Evolutionary conservation across 2,888 invertebrate species (phyloP).

Genomic region (Oxytorus armatus): DNA sequence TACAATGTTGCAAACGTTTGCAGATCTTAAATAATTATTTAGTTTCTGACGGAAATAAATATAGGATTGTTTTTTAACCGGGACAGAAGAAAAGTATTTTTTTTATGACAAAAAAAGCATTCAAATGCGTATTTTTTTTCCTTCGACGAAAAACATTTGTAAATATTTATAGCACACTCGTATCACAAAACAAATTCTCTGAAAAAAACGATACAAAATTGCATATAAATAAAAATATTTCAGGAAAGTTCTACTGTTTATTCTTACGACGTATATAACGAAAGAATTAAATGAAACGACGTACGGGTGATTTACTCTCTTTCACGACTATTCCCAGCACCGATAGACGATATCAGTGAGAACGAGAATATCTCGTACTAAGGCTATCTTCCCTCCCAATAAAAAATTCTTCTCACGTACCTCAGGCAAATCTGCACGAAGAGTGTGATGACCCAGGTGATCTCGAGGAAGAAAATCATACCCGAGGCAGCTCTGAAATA

Average conservation of each 20-base stretch:
- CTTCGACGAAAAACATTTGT: too few species aligned
- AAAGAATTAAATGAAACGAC: slow-evolving; percentile 18
- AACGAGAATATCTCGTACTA: slow-evolving; percentile 14
- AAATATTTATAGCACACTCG: too few species aligned
- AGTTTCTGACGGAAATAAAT: too few species aligned
- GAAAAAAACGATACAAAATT: neutral
- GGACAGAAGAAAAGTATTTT: too few species aligned
- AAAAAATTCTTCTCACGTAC: slow-evolving; percentile 79
- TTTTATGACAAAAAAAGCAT: too few species aligned
- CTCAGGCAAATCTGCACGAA: slow-evolving; percentile 87
- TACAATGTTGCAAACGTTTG: too few species aligned
- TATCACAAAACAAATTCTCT: too few species aligned
- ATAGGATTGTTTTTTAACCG: too few species aligned
- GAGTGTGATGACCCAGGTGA: slow-evolving; percentile 88
- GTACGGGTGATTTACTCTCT: slow-evolving; percentile 27
- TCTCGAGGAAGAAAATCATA: slow-evolving; percentile 87
- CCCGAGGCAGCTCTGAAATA: slow-evolving; percentile 86
- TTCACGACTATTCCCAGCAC: slow-evolving; percentile 34
- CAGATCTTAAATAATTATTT: too few species aligned
- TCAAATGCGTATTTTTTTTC: too few species aligned
- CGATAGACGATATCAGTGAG: slow-evolving; percentile 1
- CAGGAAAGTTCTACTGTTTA: neutral
- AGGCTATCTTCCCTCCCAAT: slow-evolving; percentile 3
- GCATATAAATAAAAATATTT: neutral
- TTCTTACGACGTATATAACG: slow-evolving; percentile 4